A percentile compares a stretch with the other conserved stretches of the same genome.
These are phyloP conservation scores for Drosophila nannoptera DNA, from an alignment of 1,140 invertebrate species.

Conservation along the genomic window DNA sequence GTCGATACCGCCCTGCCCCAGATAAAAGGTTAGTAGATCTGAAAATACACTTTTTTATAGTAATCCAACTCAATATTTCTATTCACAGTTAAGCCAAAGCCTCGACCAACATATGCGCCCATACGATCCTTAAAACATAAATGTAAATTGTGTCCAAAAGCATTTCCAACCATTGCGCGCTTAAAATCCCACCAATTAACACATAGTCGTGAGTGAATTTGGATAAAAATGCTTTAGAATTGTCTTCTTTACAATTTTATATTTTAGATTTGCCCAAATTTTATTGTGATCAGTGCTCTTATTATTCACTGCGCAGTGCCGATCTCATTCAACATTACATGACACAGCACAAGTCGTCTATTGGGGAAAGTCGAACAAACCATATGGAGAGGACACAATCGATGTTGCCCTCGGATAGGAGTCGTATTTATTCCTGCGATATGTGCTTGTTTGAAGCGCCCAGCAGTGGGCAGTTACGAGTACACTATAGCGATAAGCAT, in stretches of 20 bases:
- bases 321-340: slow-evolving; percentile 70
- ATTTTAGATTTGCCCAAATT: slow-evolving; percentile 71
- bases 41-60: background rate
- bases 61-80: background rate
- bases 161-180: slow-evolving; percentile 54
- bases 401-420: slow-evolving; percentile 10
- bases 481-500: slow-evolving; percentile 60
- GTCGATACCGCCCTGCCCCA: slow-evolving; percentile 43
- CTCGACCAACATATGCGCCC: slow-evolving; percentile 18
- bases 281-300: slow-evolving; percentile 68
- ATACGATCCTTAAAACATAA: slow-evolving; percentile 44
- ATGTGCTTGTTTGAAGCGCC: slow-evolving; percentile 67
- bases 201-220: slow-evolving; percentile 60
- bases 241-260: background rate
- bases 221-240: background rate
- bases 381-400: background rate
- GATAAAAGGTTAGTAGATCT: slow-evolving; percentile 30
- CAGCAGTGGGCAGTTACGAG: slow-evolving; percentile 31
- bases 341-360: slow-evolving; percentile 42
- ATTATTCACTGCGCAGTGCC: slow-evolving; percentile 59
- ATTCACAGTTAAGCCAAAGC: slow-evolving; percentile 35
- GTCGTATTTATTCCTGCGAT: slow-evolving; percentile 56
- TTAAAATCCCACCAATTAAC: slow-evolving; percentile 72
- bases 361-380: slow-evolving; percentile 7
- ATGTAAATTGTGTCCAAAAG: slow-evolving; percentile 56